Evolutionary conservation across 2,888 invertebrate genomes (phyloP).

Genomic region (Amorpha juglandis): DNA sequence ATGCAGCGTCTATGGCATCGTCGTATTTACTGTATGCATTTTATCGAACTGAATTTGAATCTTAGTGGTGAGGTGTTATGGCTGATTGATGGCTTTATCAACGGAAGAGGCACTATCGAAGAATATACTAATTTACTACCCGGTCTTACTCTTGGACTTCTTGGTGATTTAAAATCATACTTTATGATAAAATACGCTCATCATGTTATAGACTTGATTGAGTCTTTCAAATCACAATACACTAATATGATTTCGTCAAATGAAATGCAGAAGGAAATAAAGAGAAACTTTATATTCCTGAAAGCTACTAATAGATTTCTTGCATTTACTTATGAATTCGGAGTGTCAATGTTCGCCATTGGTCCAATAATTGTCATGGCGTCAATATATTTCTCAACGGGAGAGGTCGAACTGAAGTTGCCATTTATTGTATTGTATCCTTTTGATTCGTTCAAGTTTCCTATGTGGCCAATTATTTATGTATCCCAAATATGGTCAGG

Average conservation of each 20-base stretch:
- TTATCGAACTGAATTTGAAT: constrained; percentile 38
- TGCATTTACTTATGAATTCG: constrained; percentile 27
- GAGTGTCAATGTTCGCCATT: constrained; percentile 41
- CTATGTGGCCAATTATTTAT: constrained; percentile 52
- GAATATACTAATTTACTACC: constrained; percentile 52
- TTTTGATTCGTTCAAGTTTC: constrained; percentile 49
- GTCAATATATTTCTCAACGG: constrained; percentile 45
- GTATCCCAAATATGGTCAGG: constrained; percentile 52
- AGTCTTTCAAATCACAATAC: constrained; percentile 5
- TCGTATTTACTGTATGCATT: constrained; percentile 42
- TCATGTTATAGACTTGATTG: constrained; percentile 44
- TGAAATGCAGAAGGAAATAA: constrained; percentile 27
- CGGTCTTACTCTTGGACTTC: constrained; percentile 46
- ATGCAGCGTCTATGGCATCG: constrained; percentile 40
- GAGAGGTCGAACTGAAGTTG: constrained; percentile 45
- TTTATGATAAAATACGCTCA: constrained; percentile 45
- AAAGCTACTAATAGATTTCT: constrained; percentile 7
- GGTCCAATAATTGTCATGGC: constrained; percentile 45
- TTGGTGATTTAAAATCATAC: constrained; percentile 49
- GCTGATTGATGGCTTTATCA: constrained; percentile 37
- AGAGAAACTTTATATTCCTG: constrained; percentile 24
- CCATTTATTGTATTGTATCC: constrained; percentile 59
- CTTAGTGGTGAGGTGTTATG: constrained; percentile 42
- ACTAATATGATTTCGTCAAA: constrained; percentile 17
- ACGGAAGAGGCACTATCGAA: constrained; percentile 38